Base-by-base conservation (phyloP, 2,113 vertebrate genomes). In the Cisticola juncidis region DNA sequence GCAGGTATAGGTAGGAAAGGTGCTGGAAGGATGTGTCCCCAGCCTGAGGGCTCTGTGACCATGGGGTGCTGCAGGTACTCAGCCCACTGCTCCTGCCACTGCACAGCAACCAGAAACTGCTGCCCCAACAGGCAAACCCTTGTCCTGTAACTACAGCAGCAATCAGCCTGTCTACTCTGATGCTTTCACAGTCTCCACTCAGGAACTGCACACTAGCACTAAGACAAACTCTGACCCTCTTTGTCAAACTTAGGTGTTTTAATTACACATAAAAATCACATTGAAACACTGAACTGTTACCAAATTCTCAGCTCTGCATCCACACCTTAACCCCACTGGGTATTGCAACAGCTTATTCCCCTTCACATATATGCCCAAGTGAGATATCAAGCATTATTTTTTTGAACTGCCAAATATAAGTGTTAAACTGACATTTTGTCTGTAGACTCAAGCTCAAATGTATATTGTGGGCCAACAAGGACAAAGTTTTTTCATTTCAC, bases 31-130 rank as follows among this genome's bases (percentile, higher is more conserved):
- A 50, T 31, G 18, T 0, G 3, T 12, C 19, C 19, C 31, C 40
- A 26, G 16, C 9, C 13, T 0, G 8, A 69, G 25, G 16, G 50
- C n/a, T 86, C 24, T 1, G 0, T 29, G 60, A 4, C 2, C 1
- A 1, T 13, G 26, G 15, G 20, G n/a, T 1, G 1, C 3, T 12
- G 42, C 33, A 81, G 58, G 19, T 12, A 12, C 26, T 22, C 0
- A 0, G 23, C 26, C 45, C 33, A 18, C 15, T 61, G 22, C 6
- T 80, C 51, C 68, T 56, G 20, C 18, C 65, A 20, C 38, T 54
- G 56, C 5, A 6, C 16, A 51, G 48, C 26, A 50, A 29, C 29
- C 35, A 29, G 42, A 47, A 68, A 40, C 18, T 56, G 14, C 65
- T 74, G 26, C 65, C 28, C 31, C 6, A 9, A n/a, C 14, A 40